These are phyloP conservation scores for Platalea minor DNA, from an alignment of 2,797 vertebrate species.

Conservation along the genomic window DNA sequence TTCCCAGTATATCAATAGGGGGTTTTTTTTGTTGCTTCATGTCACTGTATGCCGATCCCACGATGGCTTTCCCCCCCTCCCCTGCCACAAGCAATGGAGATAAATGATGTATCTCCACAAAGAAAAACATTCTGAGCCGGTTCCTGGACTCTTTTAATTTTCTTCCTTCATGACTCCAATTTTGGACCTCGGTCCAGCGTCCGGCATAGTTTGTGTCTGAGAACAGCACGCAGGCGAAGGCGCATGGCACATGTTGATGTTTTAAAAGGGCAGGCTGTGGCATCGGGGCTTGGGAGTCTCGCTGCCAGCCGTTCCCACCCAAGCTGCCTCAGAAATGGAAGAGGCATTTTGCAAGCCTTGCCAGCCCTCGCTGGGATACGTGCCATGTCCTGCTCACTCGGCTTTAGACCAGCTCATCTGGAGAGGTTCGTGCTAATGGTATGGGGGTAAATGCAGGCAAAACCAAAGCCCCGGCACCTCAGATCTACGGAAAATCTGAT, in stretches of 20 bases:
- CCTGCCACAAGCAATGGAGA: slow-evolving; percentile 20
- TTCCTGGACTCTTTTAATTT: slow-evolving; percentile 12
- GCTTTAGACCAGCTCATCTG: slow-evolving; percentile 9
- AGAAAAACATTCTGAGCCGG: neutral
- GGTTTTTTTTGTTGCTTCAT: neutral
- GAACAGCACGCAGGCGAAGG: neutral
- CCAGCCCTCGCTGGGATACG: slow-evolving; percentile 2
- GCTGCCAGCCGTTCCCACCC: slow-evolving; percentile 33
- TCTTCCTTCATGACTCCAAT: slow-evolving; percentile 1
- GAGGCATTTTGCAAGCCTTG: neutral
- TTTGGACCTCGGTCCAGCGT: neutral
- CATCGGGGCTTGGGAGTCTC: slow-evolving; percentile 40
- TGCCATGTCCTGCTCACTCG: neutral
- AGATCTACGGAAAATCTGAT: neutral
- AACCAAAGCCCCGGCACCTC: neutral
- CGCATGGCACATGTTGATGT: neutral
- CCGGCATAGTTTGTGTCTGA: slow-evolving; percentile 46
- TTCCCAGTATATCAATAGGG: neutral
- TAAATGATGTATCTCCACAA: neutral
- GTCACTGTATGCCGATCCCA: neutral
- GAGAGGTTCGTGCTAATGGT: neutral
- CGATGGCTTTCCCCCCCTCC: neutral
- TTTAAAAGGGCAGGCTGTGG: slow-evolving; percentile 31
- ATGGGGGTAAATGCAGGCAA: neutral
- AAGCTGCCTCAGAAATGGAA: neutral